Conservation (phyloP, 2,797 vertebrate genomes). For the Loris lydekkerianus region DNA sequence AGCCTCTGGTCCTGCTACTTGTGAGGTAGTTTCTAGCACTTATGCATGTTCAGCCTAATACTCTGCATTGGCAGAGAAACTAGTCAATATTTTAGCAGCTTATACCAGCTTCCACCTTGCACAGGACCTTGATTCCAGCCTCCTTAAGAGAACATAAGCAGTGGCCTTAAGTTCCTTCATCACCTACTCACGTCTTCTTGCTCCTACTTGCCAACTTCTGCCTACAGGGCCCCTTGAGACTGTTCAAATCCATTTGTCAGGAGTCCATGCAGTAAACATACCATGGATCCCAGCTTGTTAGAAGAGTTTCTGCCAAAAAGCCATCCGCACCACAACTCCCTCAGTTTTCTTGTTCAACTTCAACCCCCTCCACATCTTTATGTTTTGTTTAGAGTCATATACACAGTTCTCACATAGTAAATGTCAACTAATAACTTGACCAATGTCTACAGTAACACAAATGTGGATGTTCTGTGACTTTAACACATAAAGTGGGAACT, state of each 20-base stretch:
- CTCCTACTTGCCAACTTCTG: conserved; percentile 21
- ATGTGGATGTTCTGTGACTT: conserved; percentile 40
- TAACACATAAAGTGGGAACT: conserved; percentile 30
- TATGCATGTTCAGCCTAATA: not conserved
- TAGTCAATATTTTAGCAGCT: not conserved
- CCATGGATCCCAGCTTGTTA: conserved; percentile 38
- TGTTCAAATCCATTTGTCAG: conserved; percentile 35
- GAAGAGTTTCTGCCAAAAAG: conserved; percentile 48
- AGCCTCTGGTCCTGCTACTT: not conserved
- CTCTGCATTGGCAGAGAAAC: not conserved
- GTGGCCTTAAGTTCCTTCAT: conserved; percentile 7
- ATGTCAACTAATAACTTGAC: conserved; percentile 59
- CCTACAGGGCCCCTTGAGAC: not conserved
- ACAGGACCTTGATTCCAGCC: not conserved
- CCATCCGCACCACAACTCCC: not conserved
- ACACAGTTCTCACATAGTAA: conserved; percentile 77
- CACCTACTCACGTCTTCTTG: conserved; percentile 24
- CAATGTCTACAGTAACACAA: conserved; percentile 14
- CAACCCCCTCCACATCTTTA: conserved; percentile 23
- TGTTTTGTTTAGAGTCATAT: conserved; percentile 63
- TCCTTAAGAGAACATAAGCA: not conserved
- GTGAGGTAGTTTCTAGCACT: not conserved
- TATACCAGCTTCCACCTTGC: not conserved
- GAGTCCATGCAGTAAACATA: conserved; percentile 61
- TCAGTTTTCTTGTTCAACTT: conserved; percentile 11